These are phyloP conservation scores for Zosterops hypoxanthus DNA, from an alignment of 2,113 vertebrate genomes.

Conservation along the genomic window DNA sequence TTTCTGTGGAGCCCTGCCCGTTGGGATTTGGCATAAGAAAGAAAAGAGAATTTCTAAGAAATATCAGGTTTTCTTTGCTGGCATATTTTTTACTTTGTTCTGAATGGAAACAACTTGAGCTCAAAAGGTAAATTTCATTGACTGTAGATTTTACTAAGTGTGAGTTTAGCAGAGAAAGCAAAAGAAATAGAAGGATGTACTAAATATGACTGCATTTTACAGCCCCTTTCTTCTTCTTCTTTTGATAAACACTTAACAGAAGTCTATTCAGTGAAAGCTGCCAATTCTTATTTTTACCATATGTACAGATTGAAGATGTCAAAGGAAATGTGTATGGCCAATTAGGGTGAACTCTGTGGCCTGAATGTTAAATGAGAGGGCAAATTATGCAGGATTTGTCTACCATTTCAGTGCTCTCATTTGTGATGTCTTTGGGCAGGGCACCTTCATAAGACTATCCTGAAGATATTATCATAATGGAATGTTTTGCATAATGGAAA, in stretches of 20 bases:
- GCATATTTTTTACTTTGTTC: conserved; percentile 67
- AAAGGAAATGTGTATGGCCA: conserved; percentile 59
- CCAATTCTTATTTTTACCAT: conserved; percentile 54
- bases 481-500: conserved; percentile 73
- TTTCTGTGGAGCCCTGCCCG: conserved; percentile 50
- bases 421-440: conserved; percentile 55
- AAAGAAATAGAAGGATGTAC: background rate
- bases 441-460: conserved; percentile 63
- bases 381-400: conserved; percentile 43
- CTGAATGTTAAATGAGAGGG: conserved; percentile 63
- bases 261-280: conserved; percentile 51
- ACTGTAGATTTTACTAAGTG: conserved; percentile 70
- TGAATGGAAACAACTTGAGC: conserved; percentile 70
- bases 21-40: conserved; percentile 73
- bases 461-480: conserved; percentile 72
- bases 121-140: conserved; percentile 69
- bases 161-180: conserved; percentile 56
- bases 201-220: conserved; percentile 47
- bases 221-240: conserved; percentile 46
- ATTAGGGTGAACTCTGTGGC: conserved; percentile 59
- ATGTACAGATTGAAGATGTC: background rate
- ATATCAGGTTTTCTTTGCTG: conserved; percentile 68
- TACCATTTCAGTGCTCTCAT: conserved; percentile 45
- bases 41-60: conserved; percentile 74
- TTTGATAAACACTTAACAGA: conserved; percentile 56